These are phyloP conservation scores for Chelon labrosus DNA, from an alignment of 2,797 vertebrate genomes.

Conservation along the genomic window DNA sequence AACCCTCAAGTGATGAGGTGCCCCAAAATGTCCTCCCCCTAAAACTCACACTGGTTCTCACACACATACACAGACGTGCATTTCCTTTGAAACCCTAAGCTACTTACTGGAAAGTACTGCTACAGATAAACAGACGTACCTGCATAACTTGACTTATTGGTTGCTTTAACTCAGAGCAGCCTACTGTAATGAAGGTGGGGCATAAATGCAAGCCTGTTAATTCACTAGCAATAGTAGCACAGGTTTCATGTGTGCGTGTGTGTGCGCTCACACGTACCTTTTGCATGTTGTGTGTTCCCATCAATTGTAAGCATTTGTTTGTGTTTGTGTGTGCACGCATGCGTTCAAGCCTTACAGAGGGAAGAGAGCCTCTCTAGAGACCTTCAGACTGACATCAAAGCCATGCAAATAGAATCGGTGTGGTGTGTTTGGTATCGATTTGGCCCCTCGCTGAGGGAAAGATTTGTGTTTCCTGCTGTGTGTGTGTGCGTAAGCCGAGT, in stretches of 20 bases:
- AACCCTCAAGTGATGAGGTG: too few relatives aligned
- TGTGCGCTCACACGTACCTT: conserved; percentile 5
- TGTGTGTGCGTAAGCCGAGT: conserved; percentile 8
- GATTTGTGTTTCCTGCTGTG: conserved; percentile 33
- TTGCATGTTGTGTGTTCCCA: conserved; percentile 30
- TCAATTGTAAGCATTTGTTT: conserved; percentile 39
- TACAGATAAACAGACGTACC: not conserved
- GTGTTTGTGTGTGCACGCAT: conserved; percentile 9
- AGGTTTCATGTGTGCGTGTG: conserved; percentile 1
- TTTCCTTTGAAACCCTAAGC: not conserved
- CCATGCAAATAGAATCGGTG: conserved; percentile 72
- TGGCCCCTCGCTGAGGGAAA: conserved; percentile 49
- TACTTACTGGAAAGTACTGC: not conserved
- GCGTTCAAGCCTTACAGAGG: conserved; percentile 46
- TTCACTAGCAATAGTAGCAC: conserved; percentile 37
- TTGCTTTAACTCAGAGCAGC: conserved; percentile 45
- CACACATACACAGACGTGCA: not conserved
- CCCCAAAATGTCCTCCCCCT: too few relatives aligned
- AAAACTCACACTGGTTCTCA: not conserved
- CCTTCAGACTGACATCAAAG: conserved; percentile 69
- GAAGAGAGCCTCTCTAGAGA: conserved; percentile 58
- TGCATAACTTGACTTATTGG: conserved; percentile 30
- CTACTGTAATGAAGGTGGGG: conserved; percentile 39
- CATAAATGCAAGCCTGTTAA: conserved; percentile 49
- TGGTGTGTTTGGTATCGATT: conserved; percentile 72